A percentile compares a stretch with the other conserved stretches of the same genome.
phyloP scores from a whole-genome alignment of 2,888 invertebrate genomes.

The Drosophila aldrichi region DNA sequence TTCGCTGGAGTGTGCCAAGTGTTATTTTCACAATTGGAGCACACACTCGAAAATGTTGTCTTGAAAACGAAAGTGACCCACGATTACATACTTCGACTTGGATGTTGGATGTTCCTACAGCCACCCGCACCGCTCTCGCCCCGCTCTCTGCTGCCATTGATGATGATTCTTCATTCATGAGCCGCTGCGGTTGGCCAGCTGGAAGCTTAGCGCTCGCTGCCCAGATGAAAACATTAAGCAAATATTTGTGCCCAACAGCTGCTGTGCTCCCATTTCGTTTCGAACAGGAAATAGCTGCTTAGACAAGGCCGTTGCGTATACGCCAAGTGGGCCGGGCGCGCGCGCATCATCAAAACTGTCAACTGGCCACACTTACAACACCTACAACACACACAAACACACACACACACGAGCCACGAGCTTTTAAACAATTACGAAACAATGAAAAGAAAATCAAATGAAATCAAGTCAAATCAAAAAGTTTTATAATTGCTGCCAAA shows the following conservation, averaged over 20 bases:
- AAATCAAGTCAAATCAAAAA: slow-evolving; percentile 52
- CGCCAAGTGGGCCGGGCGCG: slow-evolving; percentile 27
- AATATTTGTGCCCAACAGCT: slow-evolving; percentile 20
- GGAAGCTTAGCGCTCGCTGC: slow-evolving; percentile 8
- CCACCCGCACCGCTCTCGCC: background rate
- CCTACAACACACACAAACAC: slow-evolving; percentile 51
- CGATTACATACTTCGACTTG: slow-evolving; percentile 62
- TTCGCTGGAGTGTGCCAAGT: slow-evolving; percentile 78
- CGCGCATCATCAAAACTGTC: slow-evolving; percentile 61
- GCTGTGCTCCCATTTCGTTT: background rate
- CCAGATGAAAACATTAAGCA: background rate
- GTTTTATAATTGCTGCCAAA: slow-evolving; percentile 70
- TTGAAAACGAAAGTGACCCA: slow-evolving; percentile 81
- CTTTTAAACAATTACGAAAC: slow-evolving; percentile 66
- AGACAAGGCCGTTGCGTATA: slow-evolving; percentile 55
- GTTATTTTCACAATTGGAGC: slow-evolving; percentile 78
- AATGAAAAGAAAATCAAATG: slow-evolving; percentile 61
- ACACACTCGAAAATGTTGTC: slow-evolving; percentile 63
- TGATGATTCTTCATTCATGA: slow-evolving; percentile 58
- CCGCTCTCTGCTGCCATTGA: slow-evolving; percentile 54
- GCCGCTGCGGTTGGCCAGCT: slow-evolving; percentile 4
- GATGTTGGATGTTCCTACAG: slow-evolving; percentile 3
- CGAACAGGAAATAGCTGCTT: slow-evolving; percentile 21
- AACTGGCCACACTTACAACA: slow-evolving; percentile 70
- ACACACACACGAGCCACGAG: background rate